These are phyloP conservation scores for Indicator maculatus DNA, from an alignment of 2,113 vertebrate species.

Conservation along the genomic window DNA sequence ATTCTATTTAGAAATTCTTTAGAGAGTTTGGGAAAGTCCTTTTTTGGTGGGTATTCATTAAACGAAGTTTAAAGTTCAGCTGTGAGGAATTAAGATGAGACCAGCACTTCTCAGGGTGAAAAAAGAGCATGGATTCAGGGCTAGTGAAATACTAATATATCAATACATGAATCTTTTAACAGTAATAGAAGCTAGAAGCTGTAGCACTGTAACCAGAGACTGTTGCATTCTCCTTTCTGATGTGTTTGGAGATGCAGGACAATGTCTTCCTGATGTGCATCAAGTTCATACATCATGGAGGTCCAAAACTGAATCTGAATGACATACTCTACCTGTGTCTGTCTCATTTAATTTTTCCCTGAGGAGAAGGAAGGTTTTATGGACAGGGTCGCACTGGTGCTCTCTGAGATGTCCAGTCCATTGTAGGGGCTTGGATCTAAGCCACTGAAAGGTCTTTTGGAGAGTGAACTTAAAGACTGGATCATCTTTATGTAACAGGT, in stretches of 20 bases:
- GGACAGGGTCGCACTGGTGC: not conserved
- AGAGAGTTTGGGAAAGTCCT: not conserved
- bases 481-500: not conserved
- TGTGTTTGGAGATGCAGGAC: not conserved
- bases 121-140: not conserved
- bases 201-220: not conserved
- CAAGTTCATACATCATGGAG: not conserved
- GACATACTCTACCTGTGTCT: not conserved
- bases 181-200: not conserved
- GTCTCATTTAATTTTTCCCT: not conserved
- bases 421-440: not conserved
- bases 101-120: not conserved
- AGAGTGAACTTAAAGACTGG: not conserved
- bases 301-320: not conserved
- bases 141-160: not conserved
- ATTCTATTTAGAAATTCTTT: not conserved
- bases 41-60: too few species aligned
- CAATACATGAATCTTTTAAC: not conserved
- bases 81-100: not conserved
- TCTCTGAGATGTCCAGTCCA: not conserved
- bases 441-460: not conserved
- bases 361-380: not conserved
- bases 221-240: not conserved
- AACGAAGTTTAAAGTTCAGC: not conserved
- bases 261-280: accelerated